Evolutionary conservation across 2,888 invertebrate species (phyloP), one percentile per base, ranked within the genome.

Genomic region (Thalpophila matura): DNA sequence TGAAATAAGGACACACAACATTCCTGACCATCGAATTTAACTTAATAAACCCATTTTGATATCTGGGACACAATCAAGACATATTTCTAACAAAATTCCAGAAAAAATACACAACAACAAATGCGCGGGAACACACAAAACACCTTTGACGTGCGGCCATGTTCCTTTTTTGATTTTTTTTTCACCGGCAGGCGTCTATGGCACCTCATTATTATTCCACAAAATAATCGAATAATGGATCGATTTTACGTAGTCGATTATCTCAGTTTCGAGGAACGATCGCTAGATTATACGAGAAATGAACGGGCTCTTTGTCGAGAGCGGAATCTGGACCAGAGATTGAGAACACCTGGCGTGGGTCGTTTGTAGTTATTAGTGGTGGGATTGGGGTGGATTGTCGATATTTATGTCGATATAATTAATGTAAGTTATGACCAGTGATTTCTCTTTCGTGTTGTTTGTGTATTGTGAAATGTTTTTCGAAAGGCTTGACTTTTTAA

Each of bases 151-250:
- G 79, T 65, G 76, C 80, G 79, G 85, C 84, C 81, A 81, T 84
- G 67, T 80, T 75, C 53, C 40, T 74, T 82, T 77, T n/a, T 79
- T 74, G 33, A 53, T 74, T 74, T 80, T 79, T 80, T 77, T 74
- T 60, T 66, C 16, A 42, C 65, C 77, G 81, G 74, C 82, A 79
- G 81, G 84, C 88, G 88, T 89, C 89, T 89, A 89, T 89, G 81
- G 85, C 83, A 83, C 82, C 89, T 91, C 89, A 88, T 91, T 91
- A 91, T 91, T 90, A 91, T 90, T 87, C 90, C 83, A 86, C 82
- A 86, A 89, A 88, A 90, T 90, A 91, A 90, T 90, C 88, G 78
- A 79, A 79, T 78, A 91, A 89, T 83, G 83, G 84, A 79, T 83
- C 86, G 86, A 87, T 87, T 86, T 85, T 76, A 81, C 79, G 81